Conservation (phyloP, 2,113 vertebrate genomes). For the Pristiophorus japonicus region DNA sequence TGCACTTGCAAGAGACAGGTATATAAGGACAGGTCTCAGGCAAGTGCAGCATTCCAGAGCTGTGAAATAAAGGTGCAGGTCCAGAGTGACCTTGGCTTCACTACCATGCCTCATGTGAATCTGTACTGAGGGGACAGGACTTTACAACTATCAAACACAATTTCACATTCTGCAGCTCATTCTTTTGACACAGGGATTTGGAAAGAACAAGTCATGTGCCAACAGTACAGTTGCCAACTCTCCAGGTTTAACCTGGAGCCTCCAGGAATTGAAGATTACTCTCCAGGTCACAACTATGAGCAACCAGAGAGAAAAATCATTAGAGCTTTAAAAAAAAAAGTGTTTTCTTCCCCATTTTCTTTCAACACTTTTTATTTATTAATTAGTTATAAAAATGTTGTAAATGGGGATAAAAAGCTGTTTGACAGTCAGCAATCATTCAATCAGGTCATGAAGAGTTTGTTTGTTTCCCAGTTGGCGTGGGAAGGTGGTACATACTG, state of each 20-base stretch:
- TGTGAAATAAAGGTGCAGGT: too few species aligned
- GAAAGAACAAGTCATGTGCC: too few species aligned
- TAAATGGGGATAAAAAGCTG: not conserved
- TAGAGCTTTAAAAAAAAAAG: not conserved
- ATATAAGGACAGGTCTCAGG: too few species aligned
- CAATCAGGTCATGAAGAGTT: not conserved
- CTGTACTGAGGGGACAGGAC: too few species aligned
- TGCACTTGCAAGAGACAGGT: too few species aligned
- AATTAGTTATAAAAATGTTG: not conserved
- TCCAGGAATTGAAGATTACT: not conserved
- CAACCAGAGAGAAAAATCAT: not conserved
- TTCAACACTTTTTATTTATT: not conserved
- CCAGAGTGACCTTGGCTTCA: too few species aligned
- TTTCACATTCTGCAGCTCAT: not conserved
- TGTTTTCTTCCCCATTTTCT: not conserved
- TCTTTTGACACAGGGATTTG: not conserved
- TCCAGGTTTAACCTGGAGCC: not conserved
- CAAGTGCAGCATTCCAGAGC: too few species aligned
- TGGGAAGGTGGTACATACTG: not conserved
- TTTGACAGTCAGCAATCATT: not conserved
- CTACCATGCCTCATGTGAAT: too few species aligned
- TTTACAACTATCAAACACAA: too few species aligned
- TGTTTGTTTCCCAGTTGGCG: not conserved
- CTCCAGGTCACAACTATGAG: too few species aligned
- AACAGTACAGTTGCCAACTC: too few species aligned